Base-by-base conservation (phyloP, 2,888 invertebrate genomes). In the Linhomoeus sp. region DNA sequence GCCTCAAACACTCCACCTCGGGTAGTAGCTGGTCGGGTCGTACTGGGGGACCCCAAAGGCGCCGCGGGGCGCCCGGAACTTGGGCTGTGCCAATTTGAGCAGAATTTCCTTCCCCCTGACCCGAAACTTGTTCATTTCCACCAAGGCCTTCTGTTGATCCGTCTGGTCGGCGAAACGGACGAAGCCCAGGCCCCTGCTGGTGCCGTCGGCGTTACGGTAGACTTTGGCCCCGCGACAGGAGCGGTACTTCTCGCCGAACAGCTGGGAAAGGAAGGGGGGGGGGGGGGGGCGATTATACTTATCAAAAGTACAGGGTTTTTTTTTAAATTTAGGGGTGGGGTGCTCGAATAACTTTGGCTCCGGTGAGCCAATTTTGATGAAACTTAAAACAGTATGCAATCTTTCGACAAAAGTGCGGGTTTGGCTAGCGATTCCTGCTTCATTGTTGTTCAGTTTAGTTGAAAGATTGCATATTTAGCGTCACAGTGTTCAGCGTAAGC, bases 221-320 rank as follows among this genome's bases (percentile, higher is more conserved):
- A 63, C 68, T 61, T 69, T 70, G 12, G 69, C 70, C 23, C 67
- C 65, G 29, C 65, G 57, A 47, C 67, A 67, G 17, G 67, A 66
- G 35, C 55, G 50, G 52, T 69, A 70, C 49, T 60, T 58, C 50
- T 63, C 63, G 23, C 63, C 61, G 52, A 70, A 70, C 3, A 64
- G 41, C 58, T 58, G 26, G 45, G 54, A 51, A 9, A 12, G 7
- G 29, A 29, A 12, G 29, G 7, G 7, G 29, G 7, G 29, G 29
- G 5, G 29, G 29, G 29, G 12, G 29, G 12, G 7, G 12, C 29
- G 29, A 29, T n/a, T n/a, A n/a, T n/a, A n/a, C n/a, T n/a, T n/a
- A n/a, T n/a, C n/a, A n/a, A n/a, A n/a, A n/a, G n/a, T n/a, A n/a
- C n/a, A n/a, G n/a, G n/a, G n/a, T n/a, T n/a, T n/a, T n/a, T n/a